Conservation (phyloP, 1,140 invertebrate species). For the Piezodorus guildinii region DNA sequence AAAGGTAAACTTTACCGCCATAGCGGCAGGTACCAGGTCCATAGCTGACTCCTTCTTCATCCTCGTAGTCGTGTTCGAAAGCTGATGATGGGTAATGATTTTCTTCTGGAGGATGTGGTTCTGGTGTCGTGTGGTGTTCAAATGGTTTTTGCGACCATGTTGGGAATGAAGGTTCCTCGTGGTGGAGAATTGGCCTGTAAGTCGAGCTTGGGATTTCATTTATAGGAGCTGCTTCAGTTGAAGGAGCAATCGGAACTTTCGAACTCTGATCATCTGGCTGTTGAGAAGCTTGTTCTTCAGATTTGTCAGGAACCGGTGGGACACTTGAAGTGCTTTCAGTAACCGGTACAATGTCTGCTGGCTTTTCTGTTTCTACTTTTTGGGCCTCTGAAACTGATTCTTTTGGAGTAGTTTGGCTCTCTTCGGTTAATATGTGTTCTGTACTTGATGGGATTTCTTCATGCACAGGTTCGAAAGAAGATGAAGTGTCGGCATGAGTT, state of each 20-base stretch:
- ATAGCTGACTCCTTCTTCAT: conserved; percentile 59
- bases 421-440: background rate
- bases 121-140: conserved; percentile 21
- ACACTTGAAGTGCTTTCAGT: background rate
- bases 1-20: conserved; percentile 82
- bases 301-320: background rate
- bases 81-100: conserved; percentile 25
- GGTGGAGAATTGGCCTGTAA: background rate
- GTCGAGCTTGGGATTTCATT: background rate
- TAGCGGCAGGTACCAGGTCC: conserved; percentile 82
- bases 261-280: too few relatives aligned
- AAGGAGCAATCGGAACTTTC: background rate
- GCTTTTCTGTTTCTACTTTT: background rate
- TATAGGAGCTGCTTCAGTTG: background rate
- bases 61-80: conserved; percentile 43
- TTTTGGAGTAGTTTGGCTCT: background rate
- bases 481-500: background rate
- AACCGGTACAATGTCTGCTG: background rate
- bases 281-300: background rate
- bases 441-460: too few relatives aligned
- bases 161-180: conserved; percentile 10
- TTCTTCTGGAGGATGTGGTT: conserved; percentile 21
- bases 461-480: background rate
- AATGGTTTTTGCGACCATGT: conserved; percentile 25
- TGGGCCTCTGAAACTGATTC: background rate